Base-by-base conservation (phyloP, 1,140 invertebrate genomes). In the Coptotermes formosanus region DNA sequence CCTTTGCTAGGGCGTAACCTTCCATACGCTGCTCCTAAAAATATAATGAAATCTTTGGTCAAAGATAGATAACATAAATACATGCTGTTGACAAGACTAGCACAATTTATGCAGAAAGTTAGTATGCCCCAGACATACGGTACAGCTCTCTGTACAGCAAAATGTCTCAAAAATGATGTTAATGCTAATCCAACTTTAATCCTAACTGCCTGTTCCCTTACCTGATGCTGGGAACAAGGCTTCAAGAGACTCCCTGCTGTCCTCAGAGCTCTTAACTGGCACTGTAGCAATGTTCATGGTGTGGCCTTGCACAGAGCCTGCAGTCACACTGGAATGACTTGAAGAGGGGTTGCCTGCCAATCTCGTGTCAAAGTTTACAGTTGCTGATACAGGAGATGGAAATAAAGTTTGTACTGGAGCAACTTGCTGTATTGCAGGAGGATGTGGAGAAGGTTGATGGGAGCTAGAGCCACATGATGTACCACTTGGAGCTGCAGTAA, bases 141-240 rank as follows among this genome's bases (percentile, higher is more conserved):
- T 38, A 38, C 38, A 38, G 38, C 38, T 38, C 38, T 38, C 38
- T 38, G 38, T 2, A 38, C 38, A 38, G 38, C 38, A 38, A 38
- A 38, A n/a, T n/a, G n/a, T n/a, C n/a, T n/a, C n/a, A n/a, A n/a
- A n/a, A n/a, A n/a, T n/a, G n/a, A n/a, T n/a, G n/a, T n/a, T n/a
- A n/a, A n/a, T 55, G 52, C 19, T 55, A 55, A 12, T 16, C 2
- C 19, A 48, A 2, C 14, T 55, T 16, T 55, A 21, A 12, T 55
- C 52, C 52, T 55, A 4, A 55, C 52, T 21, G 52, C 52, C 19
- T 55, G 85, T 64, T 64, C 87, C 75, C 88, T 89, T 89, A 55
- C 89, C 91, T 91, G 87, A 85, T 30, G 91, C 85, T 84, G 91
- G 91, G 88, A 92, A 93, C 84, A 93, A 87, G 25, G 91, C 90